phyloP scores from a whole-genome alignment of 1,140 invertebrate species.

The Zaprionus ghesquierei region DNA sequence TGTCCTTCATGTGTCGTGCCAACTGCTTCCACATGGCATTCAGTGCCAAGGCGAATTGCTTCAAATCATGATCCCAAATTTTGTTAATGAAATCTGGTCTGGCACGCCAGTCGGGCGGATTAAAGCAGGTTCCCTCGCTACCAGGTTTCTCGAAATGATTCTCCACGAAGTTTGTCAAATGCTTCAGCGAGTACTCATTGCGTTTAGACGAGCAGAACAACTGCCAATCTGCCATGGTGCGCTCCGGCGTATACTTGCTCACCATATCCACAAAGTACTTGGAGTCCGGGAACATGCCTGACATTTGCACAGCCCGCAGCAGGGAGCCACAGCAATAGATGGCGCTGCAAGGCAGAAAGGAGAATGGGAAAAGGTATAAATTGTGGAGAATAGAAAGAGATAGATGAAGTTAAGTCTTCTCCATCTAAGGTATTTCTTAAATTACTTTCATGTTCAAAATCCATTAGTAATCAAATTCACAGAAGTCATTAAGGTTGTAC shows the following conservation, averaged over 20 bases:
- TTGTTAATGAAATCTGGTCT: slow-evolving; percentile 86
- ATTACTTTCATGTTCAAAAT: no score
- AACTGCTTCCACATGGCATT: slow-evolving; percentile 92
- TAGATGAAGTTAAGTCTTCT: no score
- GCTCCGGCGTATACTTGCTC: slow-evolving; percentile 86
- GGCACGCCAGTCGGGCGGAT: slow-evolving; percentile 89
- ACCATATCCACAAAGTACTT: slow-evolving; percentile 97
- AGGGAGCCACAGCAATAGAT: slow-evolving; percentile 93
- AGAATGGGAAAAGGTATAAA: neutral
- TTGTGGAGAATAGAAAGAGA: no score
- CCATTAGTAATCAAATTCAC: no score
- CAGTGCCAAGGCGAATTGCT: slow-evolving; percentile 86
- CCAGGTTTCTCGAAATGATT: slow-evolving; percentile 88
- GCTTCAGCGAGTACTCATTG: slow-evolving; percentile 85
- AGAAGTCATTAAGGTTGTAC: no score
- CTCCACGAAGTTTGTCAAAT: slow-evolving; percentile 86
- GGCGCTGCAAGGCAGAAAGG: slow-evolving; percentile 83
- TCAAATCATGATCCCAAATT: slow-evolving; percentile 87
- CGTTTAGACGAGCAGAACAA: slow-evolving; percentile 87
- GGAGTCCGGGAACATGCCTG: slow-evolving; percentile 90
- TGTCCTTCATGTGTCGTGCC: slow-evolving; percentile 90
- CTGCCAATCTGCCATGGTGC: slow-evolving; percentile 86
- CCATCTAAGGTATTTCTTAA: no score
- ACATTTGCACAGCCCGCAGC: slow-evolving; percentile 90
- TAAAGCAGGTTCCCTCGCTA: slow-evolving; percentile 89